A percentile compares a stretch with the other conserved stretches of the same genome.
These are phyloP conservation scores for Listronotus bonariensis DNA, from an alignment of 1,140 invertebrate species.

Conservation along the genomic window DNA sequence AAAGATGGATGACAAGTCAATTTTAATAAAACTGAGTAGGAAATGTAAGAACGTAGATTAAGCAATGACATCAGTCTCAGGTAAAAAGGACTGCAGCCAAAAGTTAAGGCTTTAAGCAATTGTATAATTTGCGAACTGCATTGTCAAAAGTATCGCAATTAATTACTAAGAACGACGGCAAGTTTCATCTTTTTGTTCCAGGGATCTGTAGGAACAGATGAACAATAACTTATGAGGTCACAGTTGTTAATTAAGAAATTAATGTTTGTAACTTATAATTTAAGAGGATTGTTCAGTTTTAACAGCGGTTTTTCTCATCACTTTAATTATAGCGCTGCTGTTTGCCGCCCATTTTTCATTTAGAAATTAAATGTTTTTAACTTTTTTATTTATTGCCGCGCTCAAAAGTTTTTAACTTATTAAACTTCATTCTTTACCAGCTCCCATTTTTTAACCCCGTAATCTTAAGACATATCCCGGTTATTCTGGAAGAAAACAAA, in stretches of 20 bases:
- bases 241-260: conserved; percentile 57
- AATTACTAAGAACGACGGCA: conserved; percentile 50
- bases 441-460: conserved; percentile 25
- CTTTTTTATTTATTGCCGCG: conserved; percentile 38
- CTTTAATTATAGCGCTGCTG: conserved; percentile 37
- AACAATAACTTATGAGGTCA: conserved; percentile 56
- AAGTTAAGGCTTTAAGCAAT: conserved; percentile 36
- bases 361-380: conserved; percentile 38
- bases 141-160: conserved; percentile 55
- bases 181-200: conserved; percentile 50
- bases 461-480: conserved; percentile 21
- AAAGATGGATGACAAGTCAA: too few relatives aligned
- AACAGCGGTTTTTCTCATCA: conserved; percentile 46
- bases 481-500: conserved; percentile 16
- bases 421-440: conserved; percentile 33
- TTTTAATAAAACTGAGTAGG: too few relatives aligned
- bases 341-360: conserved; percentile 39
- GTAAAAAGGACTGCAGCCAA: conserved; percentile 8
- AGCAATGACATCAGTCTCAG: conserved; percentile 5
- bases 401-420: conserved; percentile 36
- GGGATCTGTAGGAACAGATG: conserved; percentile 48
- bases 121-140: conserved; percentile 49
- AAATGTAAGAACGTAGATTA: neutral
- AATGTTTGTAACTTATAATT: conserved; percentile 54
- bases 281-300: conserved; percentile 50